Base-by-base conservation (phyloP, 2,888 invertebrate genomes). In the Apoda limacodes region DNA sequence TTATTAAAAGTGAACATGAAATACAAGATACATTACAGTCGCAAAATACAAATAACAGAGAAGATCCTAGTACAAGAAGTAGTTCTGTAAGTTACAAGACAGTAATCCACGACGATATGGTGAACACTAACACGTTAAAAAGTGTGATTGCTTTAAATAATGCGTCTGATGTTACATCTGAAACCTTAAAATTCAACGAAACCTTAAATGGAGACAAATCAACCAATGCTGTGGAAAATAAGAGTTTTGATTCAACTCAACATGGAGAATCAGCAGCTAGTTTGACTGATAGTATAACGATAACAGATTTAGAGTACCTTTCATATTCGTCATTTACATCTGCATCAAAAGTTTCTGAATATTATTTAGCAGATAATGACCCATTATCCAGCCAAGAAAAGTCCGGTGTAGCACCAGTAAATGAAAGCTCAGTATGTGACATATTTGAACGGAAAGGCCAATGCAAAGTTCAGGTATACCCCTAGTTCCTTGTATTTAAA, bases 371-470 rank as follows among this genome's bases (percentile, higher is more conserved):
- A 10, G 59, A 63, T 22, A 63, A 46, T 37, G 60, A 61, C 34
- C 37, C 54, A 4, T 47, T 47, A 21, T 45, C 31, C 11, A 37
- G 40, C 22, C 25, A 34, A 5, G 32, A 32, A 17, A 40, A 28
- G 33, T 32, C 13, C 37, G 39, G 34, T 38, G 23, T 28, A 4
- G 34, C 35, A 11, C 31, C 35, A 30, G 30, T 41, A 3, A 43
- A 43, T 22, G 27, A 34, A 4, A 48, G 31, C 33, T 60, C 65
- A 3, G 50, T 75, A 3, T 55, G 49, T 24, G 66, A 67, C 35
- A 54, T 76, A 50, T 70, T 59, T 52, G 74, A 72, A 42, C 60
- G 66, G 35, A 72, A 58, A 43, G 60, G 65, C 13, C 42, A 44
- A 13, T 43, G 46, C 27, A 35, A 46, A 20, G 35, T 38, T 20